Conservation (phyloP, 2,888 invertebrate genomes). For the Scaptomyza flava region DNA sequence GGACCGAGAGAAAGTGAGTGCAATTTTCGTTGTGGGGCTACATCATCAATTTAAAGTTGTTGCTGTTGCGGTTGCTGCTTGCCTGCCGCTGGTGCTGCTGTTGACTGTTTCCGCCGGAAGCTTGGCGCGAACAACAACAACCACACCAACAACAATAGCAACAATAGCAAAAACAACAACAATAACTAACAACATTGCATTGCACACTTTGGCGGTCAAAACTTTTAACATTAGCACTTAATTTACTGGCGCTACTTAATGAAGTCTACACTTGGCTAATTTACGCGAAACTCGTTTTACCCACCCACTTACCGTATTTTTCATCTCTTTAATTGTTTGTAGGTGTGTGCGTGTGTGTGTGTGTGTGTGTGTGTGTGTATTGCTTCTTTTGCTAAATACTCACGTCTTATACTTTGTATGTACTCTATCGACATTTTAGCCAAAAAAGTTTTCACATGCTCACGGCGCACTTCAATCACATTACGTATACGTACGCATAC, state of each 20-base stretch:
- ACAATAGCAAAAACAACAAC: constrained; percentile 39
- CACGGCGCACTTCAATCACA: constrained; percentile 28
- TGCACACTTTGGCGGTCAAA: constrained; percentile 70
- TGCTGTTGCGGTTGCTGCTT: constrained; percentile 32
- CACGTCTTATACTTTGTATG: constrained; percentile 5
- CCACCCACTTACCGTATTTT: constrained; percentile 16
- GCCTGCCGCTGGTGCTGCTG: constrained; percentile 40
- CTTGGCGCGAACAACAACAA: constrained; percentile 50
- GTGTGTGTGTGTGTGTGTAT: constrained; percentile 1
- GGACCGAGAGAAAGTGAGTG: constrained; percentile 70
- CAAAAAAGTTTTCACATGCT: constrained; percentile 46
- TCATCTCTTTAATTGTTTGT: not conserved
- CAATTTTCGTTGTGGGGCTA: constrained; percentile 67
- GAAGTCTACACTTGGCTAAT: constrained; percentile 80
- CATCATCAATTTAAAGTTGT: constrained; percentile 73
- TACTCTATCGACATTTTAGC: constrained; percentile 26
- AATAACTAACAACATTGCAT: constrained; percentile 44
- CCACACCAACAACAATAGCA: constrained; percentile 45
- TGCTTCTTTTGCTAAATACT: constrained; percentile 5
- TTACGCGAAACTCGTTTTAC: constrained; percentile 66
- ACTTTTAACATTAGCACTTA: constrained; percentile 80
- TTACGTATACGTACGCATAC: not conserved
- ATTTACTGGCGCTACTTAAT: constrained; percentile 80
- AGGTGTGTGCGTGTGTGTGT: not conserved
- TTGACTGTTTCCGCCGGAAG: constrained; percentile 70